Evolutionary conservation across 2,113 vertebrate genomes (phyloP).

Genomic region (Gallinago undulata): DNA sequence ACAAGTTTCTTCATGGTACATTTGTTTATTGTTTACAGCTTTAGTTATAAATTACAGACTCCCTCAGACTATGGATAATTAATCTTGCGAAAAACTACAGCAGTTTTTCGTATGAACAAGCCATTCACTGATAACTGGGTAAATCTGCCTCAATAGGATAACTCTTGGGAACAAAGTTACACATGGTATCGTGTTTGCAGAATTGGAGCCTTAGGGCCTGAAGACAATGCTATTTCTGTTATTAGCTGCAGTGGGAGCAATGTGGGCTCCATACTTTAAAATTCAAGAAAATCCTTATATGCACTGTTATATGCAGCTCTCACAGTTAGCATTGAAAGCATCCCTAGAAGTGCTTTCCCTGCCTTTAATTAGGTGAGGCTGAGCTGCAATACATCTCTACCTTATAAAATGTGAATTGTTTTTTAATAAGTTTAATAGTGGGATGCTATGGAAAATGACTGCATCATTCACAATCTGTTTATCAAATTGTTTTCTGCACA

Average conservation of each 20-base stretch:
- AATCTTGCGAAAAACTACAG: constrained; percentile 28
- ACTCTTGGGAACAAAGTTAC: constrained; percentile 55
- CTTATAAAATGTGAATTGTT: neutral
- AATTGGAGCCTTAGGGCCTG: constrained; percentile 39
- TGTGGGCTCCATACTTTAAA: constrained; percentile 23
- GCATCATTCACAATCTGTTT: constrained; percentile 12
- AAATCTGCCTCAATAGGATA: constrained; percentile 53
- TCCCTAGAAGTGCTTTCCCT: neutral
- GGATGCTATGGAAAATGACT: neutral
- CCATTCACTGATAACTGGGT: constrained; percentile 25
- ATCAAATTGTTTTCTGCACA: neutral
- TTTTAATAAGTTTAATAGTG: neutral
- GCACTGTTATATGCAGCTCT: neutral
- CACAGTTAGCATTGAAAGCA: neutral
- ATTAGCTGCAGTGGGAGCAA: constrained; percentile 16
- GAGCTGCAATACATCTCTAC: neutral
- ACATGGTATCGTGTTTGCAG: constrained; percentile 11
- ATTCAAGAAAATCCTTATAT: constrained; percentile 27
- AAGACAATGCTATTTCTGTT: constrained; percentile 48
- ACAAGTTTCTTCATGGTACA: neutral
- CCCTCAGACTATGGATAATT: constrained; percentile 45
- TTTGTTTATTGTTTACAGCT: constrained; percentile 28
- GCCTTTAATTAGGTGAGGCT: neutral
- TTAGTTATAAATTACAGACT: constrained; percentile 33
- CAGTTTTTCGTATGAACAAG: constrained; percentile 28